phyloP scores from a whole-genome alignment of 2,888 invertebrate species.

The Zelleria hepariella region DNA sequence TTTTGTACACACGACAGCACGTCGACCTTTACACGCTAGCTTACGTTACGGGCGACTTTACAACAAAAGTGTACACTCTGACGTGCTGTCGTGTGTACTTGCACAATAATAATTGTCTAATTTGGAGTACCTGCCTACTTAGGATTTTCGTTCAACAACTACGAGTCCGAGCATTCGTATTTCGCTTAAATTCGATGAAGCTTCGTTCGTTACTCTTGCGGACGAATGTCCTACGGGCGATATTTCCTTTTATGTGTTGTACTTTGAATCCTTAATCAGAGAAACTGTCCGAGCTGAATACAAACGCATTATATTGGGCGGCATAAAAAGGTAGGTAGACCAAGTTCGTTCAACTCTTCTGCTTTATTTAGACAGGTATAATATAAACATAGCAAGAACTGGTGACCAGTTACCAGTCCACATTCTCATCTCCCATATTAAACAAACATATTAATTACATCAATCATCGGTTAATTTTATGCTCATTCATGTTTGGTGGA shows the following conservation, averaged over 20 bases:
- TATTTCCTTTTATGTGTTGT: conserved; percentile 66
- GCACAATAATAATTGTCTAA: too few species aligned
- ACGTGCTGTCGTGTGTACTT: too few species aligned
- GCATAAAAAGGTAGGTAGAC: conserved; percentile 35
- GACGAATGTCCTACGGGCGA: conserved; percentile 43
- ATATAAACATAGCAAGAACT: conserved; percentile 7
- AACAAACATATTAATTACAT: not conserved
- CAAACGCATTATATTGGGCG: conserved; percentile 34
- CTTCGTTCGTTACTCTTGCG: conserved; percentile 20
- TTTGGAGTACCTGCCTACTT: too few species aligned
- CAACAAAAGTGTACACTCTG: too few species aligned
- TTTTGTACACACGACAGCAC: too few species aligned
- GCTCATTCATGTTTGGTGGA: not conserved
- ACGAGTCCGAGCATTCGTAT: too few species aligned
- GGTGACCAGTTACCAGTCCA: not conserved
- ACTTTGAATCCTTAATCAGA: conserved; percentile 66
- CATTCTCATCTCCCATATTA: not conserved
- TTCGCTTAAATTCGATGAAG: not conserved
- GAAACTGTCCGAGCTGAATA: conserved; percentile 56
- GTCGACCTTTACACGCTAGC: too few species aligned
- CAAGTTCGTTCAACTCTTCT: conserved; percentile 53
- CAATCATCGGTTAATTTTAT: not conserved
- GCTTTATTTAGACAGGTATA: conserved; percentile 23
- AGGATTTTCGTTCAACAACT: too few species aligned
- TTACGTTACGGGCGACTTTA: too few species aligned